Evolutionary conservation across 2,797 vertebrate species (phyloP).

Genomic region (Gymnothorax reevesii): DNA sequence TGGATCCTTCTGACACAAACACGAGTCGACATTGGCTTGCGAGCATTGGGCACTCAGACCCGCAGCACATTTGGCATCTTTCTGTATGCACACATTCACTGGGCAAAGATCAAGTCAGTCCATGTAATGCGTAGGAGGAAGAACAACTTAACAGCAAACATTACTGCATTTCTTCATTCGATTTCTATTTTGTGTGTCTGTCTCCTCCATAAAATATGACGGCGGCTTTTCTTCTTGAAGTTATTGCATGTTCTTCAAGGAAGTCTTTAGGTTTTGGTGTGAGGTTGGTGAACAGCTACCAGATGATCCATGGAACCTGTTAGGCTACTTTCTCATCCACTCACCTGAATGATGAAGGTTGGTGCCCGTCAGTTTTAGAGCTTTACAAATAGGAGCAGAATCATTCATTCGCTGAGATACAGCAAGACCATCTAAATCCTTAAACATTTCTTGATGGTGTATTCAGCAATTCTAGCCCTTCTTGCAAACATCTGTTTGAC

Average conservation of each 20-base stretch:
- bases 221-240: neutral
- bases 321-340: neutral
- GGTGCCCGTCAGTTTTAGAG: no score
- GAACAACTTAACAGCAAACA: neutral
- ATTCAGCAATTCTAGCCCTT: no score
- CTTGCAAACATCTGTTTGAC: no score
- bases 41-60: conserved; percentile 17
- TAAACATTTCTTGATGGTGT: no score
- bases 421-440: no score
- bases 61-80: neutral
- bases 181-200: neutral
- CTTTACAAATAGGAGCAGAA: no score
- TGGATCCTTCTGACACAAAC: conserved; percentile 24
- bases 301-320: neutral
- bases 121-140: neutral
- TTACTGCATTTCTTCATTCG: neutral
- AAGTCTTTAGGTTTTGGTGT: neutral
- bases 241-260: neutral
- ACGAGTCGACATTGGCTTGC: conserved; percentile 11
- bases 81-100: conserved; percentile 23
- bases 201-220: neutral
- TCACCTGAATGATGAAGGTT: neutral
- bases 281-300: neutral
- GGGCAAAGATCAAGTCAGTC: neutral
- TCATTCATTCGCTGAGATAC: no score